Percentiles rank a stretch among this genome's conserved stretches.
Conservation (phyloP, 2,888 invertebrate species). For the Eupithecia dodoneata region DNA sequence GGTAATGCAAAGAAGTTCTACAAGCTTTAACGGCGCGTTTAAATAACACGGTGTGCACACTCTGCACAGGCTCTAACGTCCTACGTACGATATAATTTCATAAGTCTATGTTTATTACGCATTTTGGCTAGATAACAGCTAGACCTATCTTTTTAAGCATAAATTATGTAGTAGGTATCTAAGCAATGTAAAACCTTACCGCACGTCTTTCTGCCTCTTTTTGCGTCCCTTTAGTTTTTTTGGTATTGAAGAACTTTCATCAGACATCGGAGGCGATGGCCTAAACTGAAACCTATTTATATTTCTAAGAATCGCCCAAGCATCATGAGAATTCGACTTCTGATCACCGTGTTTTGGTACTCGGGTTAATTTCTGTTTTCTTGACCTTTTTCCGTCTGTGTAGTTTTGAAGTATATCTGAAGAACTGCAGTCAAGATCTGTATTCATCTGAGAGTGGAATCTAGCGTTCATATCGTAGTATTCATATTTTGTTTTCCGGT, state of each 20-base stretch:
- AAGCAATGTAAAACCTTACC: slow-evolving; percentile 48
- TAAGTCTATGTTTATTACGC: neutral
- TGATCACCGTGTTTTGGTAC: slow-evolving; percentile 41
- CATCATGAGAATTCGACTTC: slow-evolving; percentile 59
- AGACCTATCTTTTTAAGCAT: neutral
- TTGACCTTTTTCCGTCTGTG: slow-evolving; percentile 47
- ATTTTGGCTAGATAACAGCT: neutral
- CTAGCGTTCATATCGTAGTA: slow-evolving; percentile 64
- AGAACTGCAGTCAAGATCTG: slow-evolving; percentile 65
- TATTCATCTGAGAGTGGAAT: slow-evolving; percentile 61
- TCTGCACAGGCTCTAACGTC: neutral
- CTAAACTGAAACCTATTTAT: slow-evolving; percentile 70
- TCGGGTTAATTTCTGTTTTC: slow-evolving; percentile 32
- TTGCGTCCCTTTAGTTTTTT: slow-evolving; percentile 55
- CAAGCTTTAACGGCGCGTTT: too few species aligned
- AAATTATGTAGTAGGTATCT: neutral
- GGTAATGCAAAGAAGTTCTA: too few species aligned
- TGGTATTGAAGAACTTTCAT: slow-evolving; percentile 55
- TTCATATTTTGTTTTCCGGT: slow-evolving; percentile 54
- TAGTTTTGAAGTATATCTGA: slow-evolving; percentile 58
- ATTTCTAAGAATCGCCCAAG: slow-evolving; percentile 73
- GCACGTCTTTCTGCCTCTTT: slow-evolving; percentile 56
- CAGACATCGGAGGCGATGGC: slow-evolving; percentile 68
- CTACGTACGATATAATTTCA: neutral
- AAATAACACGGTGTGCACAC: too few species aligned